Conservation (phyloP, 2,113 vertebrate species). For the Fulmarus glacialis region DNA sequence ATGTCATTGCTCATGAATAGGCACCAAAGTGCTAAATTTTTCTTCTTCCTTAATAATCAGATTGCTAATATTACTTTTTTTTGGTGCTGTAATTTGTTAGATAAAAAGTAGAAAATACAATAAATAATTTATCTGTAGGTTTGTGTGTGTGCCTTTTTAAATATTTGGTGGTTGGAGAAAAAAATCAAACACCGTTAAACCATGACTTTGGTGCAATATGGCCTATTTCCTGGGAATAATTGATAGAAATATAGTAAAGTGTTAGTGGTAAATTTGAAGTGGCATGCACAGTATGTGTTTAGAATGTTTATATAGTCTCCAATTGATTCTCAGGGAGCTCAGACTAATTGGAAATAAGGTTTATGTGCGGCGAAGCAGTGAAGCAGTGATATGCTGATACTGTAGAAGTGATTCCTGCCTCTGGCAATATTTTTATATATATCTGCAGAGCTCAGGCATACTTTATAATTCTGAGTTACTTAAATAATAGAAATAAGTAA, state of each 20-base stretch:
- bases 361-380: slow-evolving; percentile 18
- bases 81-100: neutral
- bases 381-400: slow-evolving; percentile 29
- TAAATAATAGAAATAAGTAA: slow-evolving; percentile 64
- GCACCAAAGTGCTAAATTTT: neutral
- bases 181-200: neutral
- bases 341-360: slow-evolving; percentile 68
- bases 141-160: neutral
- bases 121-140: neutral
- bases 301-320: slow-evolving; percentile 54
- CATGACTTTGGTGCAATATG: neutral
- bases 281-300: slow-evolving; percentile 56
- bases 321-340: slow-evolving; percentile 39
- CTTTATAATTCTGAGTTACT: slow-evolving; percentile 60
- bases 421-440: slow-evolving; percentile 21
- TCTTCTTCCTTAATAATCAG: neutral
- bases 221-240: slow-evolving; percentile 29
- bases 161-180: neutral
- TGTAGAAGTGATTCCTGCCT: slow-evolving; percentile 14
- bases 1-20: neutral
- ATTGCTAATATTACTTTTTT: neutral
- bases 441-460: slow-evolving; percentile 48
- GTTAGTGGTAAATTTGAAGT: slow-evolving; percentile 64
- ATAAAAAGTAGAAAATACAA: slow-evolving; percentile 24
- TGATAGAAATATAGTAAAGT: slow-evolving; percentile 54